These are phyloP conservation scores for Helostoma temminkii DNA, from an alignment of 2,797 vertebrate genomes.

Conservation along the genomic window DNA sequence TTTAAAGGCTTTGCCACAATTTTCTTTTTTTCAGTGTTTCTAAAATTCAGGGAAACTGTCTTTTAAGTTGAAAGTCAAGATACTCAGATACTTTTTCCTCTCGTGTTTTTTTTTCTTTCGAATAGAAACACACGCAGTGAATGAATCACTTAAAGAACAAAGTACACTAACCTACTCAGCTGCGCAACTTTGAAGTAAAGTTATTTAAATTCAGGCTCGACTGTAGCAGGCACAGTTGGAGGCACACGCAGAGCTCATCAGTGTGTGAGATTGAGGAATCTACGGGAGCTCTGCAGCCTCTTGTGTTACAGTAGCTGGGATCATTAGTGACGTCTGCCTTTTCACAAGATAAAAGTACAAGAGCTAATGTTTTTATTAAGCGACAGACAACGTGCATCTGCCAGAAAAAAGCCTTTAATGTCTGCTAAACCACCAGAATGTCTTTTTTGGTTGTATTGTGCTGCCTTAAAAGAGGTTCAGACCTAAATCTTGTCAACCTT, in stretches of 20 bases:
- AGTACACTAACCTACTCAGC: constrained; percentile 12
- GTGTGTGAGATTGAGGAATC: constrained; percentile 38
- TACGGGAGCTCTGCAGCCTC: constrained; percentile 28
- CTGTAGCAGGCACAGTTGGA: constrained; percentile 21
- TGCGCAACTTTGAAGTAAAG: constrained; percentile 15
- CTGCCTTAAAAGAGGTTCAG: constrained; percentile 22
- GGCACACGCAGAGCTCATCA: constrained; percentile 23
- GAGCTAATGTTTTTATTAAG: constrained; percentile 57
- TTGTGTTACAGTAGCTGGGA: constrained; percentile 50
- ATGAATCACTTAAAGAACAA: constrained; percentile 30
- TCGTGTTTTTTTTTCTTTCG: constrained; percentile 5
- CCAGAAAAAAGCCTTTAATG: constrained; percentile 48
- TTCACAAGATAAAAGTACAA: constrained; percentile 54
- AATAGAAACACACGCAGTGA: constrained; percentile 16
- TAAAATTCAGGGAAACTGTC: neutral
- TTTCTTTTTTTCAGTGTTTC: neutral
- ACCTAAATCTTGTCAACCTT: constrained; percentile 36
- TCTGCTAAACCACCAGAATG: constrained; percentile 21
- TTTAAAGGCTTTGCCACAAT: no score
- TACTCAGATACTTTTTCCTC: neutral
- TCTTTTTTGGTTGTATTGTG: constrained; percentile 10
- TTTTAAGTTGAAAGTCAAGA: neutral
- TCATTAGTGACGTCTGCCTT: constrained; percentile 47
- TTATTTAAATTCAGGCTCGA: constrained; percentile 25
- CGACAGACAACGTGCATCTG: constrained; percentile 49